A percentile compares a stretch with the other conserved stretches of the same genome.
Conservation (phyloP, 2,797 vertebrate species). For the Protosalanx chinensis region DNA sequence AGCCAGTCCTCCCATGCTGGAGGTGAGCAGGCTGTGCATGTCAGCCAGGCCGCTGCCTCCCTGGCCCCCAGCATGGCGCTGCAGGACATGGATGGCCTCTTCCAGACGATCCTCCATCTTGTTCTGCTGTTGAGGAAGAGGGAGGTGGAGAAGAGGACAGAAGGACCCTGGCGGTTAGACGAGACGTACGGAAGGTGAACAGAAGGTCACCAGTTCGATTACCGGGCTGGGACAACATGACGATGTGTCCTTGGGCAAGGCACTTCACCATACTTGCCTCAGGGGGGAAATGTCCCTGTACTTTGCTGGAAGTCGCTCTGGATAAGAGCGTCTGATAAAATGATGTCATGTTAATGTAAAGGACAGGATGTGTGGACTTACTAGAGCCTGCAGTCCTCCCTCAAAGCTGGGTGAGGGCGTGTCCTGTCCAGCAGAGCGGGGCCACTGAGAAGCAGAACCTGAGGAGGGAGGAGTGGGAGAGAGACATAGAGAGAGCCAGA, state of each 20-base stretch:
- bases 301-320: too few species aligned
- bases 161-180: not conserved
- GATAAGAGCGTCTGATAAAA: too few species aligned
- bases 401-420: conserved; percentile 92
- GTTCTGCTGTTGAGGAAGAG: conserved; percentile 66
- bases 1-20: conserved; percentile 74
- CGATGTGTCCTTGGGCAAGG: too few species aligned
- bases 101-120: conserved; percentile 95
- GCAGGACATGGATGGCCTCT: conserved; percentile 92
- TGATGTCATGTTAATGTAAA: not conserved
- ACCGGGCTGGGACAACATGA: too few species aligned
- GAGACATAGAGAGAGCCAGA: too few species aligned
- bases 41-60: conserved; percentile 66
- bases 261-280: too few species aligned
- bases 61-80: conserved; percentile 86
- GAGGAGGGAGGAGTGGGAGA: not conserved
- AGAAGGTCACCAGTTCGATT: too few species aligned
- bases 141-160: not conserved
- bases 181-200: too few species aligned
- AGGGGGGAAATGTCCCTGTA: too few species aligned
- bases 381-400: conserved; percentile 84
- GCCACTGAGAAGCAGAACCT: conserved; percentile 90
- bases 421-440: conserved; percentile 81
- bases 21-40: conserved; percentile 80
- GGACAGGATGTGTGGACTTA: conserved; percentile 56